These are phyloP conservation scores for Prunella strophiata DNA, from an alignment of 2,797 vertebrate species.

Conservation along the genomic window DNA sequence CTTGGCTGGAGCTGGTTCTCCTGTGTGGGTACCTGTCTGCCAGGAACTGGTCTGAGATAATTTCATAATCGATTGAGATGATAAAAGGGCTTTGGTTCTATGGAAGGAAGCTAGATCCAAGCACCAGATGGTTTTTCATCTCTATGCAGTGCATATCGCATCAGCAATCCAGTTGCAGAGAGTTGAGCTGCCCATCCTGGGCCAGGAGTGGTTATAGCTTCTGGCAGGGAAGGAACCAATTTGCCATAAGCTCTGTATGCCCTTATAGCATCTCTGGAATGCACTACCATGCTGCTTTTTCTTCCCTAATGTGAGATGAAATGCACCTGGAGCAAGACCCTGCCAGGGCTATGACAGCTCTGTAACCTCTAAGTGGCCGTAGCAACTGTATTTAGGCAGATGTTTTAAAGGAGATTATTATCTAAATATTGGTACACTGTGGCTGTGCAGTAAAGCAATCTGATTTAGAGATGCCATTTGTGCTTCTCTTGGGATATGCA, in stretches of 20 bases:
- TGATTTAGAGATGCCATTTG: not conserved
- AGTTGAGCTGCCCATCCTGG: not conserved
- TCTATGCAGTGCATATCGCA: not conserved
- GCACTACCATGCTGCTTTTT: not conserved
- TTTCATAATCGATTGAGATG: not conserved
- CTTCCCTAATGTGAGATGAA: not conserved
- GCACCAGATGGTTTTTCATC: slow-evolving; percentile 15
- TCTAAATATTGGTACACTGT: not conserved
- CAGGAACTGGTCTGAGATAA: slow-evolving; percentile 12
- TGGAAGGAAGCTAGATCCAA: not conserved
- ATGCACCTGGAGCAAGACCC: not conserved
- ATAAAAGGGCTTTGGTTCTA: slow-evolving; percentile 3
- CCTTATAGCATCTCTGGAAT: not conserved
- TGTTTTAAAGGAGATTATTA: not conserved
- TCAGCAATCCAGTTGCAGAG: not conserved
- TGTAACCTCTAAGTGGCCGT: not conserved
- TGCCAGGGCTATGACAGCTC: not conserved
- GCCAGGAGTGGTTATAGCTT: not conserved
- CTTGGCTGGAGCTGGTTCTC: not conserved
- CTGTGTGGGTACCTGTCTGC: not conserved
- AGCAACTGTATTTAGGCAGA: not conserved
- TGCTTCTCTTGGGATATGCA: not conserved
- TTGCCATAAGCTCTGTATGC: not conserved
- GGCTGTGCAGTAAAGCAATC: not conserved
- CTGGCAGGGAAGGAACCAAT: not conserved